Evolutionary conservation across 92 coral and sea anemone species (phyloP).

Genomic region (Phenganax marumi): DNA sequence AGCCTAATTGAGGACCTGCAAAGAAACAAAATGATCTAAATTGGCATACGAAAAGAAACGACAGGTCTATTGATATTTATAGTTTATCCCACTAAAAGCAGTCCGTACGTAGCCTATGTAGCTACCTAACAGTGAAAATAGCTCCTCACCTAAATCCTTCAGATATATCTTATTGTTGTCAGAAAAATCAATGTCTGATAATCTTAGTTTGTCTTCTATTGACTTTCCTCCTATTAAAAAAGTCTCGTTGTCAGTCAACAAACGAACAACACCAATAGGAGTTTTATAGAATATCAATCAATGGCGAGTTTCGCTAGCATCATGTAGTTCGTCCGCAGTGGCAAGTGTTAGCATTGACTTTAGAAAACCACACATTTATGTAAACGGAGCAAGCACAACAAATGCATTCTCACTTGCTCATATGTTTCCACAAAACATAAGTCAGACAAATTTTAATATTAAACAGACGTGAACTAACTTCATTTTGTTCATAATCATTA

Average conservation of each 20-base stretch:
- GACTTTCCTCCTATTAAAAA: slow-evolving; percentile 75
- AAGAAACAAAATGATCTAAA: slow-evolving; percentile 2
- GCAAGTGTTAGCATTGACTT: no score
- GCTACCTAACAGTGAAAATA: not conserved
- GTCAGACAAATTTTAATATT: no score
- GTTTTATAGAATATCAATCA: not conserved
- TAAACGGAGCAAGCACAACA: no score
- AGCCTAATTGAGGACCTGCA: slow-evolving; percentile 84
- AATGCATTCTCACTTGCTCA: no score
- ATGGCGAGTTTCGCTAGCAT: no score
- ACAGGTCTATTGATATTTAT: not conserved
- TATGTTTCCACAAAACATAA: no score
- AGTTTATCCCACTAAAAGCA: not conserved
- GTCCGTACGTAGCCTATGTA: not conserved
- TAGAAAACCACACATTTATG: no score
- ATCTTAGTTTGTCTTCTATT: slow-evolving; percentile 66
- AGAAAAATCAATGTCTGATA: slow-evolving; percentile 62
- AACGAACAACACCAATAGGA: not conserved
- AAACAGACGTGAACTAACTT: no score
- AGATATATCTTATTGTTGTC: slow-evolving; percentile 67
- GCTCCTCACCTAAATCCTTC: slow-evolving; percentile 75
- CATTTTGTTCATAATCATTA: no score
- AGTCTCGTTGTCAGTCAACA: no score
- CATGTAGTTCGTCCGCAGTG: no score
- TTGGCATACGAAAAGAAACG: not conserved